phyloP scores from a whole-genome alignment of 1,140 invertebrate species.

The Trichonephila clavata region DNA sequence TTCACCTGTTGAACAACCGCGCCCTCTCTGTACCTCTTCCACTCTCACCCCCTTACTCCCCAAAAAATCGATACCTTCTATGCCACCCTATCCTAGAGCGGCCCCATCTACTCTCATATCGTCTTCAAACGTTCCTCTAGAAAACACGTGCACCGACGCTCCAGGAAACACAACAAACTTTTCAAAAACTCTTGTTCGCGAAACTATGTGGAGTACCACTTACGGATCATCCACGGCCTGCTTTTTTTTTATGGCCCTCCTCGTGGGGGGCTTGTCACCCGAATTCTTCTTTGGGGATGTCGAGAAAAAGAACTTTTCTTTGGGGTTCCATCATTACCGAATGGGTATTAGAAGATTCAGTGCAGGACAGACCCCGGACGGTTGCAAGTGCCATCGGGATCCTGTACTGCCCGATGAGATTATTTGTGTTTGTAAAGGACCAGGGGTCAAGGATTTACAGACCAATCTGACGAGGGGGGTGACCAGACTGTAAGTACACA shows the following conservation, averaged over 20 bases:
- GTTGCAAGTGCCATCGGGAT: conserved; percentile 63
- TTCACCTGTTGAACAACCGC: conserved; percentile 59
- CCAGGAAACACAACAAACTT: conserved; percentile 8
- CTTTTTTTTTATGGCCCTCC: background rate
- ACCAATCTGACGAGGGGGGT: conserved; percentile 63
- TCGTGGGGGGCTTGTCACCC: conserved; percentile 17
- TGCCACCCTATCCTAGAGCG: background rate
- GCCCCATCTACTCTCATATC: background rate
- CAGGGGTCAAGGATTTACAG: conserved; percentile 60
- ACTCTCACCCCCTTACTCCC: background rate
- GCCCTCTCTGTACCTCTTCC: background rate
- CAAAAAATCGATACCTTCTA: background rate
- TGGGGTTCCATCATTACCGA: conserved; percentile 60
- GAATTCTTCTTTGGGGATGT: conserved; percentile 53
- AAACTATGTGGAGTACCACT: conserved; percentile 44
- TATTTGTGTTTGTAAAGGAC: conserved; percentile 63
- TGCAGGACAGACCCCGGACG: conserved; percentile 44
- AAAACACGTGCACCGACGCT: conserved; percentile 10
- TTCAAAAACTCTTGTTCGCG: no score
- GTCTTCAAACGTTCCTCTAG: background rate
- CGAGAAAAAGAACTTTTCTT: conserved; percentile 30
- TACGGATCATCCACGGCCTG: background rate
- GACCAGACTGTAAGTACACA: conserved; percentile 57
- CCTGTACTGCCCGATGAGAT: conserved; percentile 56
- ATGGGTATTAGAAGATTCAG: conserved; percentile 37